Percentiles rank a stretch among this genome's conserved stretches.
These are phyloP conservation scores for Chrysopilus asiliformis DNA, from an alignment of 2,888 invertebrate genomes.

Conservation along the genomic window DNA sequence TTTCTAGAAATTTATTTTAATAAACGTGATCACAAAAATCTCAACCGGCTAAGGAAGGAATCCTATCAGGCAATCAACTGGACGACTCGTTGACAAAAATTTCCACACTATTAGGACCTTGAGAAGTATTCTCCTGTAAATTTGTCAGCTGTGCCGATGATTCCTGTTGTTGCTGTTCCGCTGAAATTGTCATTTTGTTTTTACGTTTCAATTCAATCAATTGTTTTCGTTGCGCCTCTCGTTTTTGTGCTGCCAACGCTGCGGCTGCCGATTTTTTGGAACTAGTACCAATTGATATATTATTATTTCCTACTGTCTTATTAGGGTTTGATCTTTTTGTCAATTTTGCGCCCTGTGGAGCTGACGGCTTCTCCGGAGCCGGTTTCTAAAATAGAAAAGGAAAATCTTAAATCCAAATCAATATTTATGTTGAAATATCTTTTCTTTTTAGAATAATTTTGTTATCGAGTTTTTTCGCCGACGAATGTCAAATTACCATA, in stretches of 20 bases:
- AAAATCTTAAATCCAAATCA: not conserved
- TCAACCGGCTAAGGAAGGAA: too few relatives aligned
- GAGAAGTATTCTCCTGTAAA: too few relatives aligned
- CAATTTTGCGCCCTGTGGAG: constrained; percentile 18
- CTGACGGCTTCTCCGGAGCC: constrained; percentile 12
- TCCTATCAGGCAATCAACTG: too few relatives aligned
- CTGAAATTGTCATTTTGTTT: constrained; percentile 26
- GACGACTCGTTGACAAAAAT: constrained; percentile 19
- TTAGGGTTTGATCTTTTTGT: constrained; percentile 20
- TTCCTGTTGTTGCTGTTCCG: not conserved
- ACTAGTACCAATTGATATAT: constrained; percentile 14
- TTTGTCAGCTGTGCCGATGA: too few relatives aligned
- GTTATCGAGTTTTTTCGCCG: too few relatives aligned
- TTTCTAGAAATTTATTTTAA: too few relatives aligned
- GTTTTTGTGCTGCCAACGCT: constrained; percentile 39
- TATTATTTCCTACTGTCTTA: constrained; percentile 15
- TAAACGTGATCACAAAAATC: too few relatives aligned
- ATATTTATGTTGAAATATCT: too few relatives aligned
- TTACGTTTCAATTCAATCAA: constrained; percentile 50
- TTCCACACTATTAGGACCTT: too few relatives aligned
- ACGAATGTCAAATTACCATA: too few relatives aligned
- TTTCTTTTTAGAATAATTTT: too few relatives aligned
- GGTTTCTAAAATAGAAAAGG: constrained; percentile 18
- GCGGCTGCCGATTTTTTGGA: constrained; percentile 18
- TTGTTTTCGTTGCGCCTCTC: constrained; percentile 62